phyloP scores from a whole-genome alignment of 2,888 invertebrate genomes.

The Ecdyonurus torrentis region DNA sequence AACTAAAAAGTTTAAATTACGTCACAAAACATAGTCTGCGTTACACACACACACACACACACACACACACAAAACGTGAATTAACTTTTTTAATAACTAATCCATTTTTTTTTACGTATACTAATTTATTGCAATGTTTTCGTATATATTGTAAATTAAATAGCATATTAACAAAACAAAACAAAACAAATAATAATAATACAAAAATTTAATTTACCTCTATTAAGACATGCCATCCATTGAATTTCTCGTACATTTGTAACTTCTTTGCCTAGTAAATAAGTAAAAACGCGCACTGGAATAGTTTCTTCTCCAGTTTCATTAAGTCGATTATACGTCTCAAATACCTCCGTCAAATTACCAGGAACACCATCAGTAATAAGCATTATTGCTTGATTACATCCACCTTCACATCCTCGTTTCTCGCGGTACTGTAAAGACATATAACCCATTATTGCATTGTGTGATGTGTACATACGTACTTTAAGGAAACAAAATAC shows the following conservation, averaged over 20 bases:
- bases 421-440: slow-evolving; percentile 31
- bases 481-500: too few species aligned
- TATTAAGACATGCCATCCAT: slow-evolving; percentile 90
- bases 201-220: slow-evolving; percentile 37
- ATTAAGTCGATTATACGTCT: slow-evolving; percentile 57
- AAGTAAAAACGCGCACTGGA: slow-evolving; percentile 88
- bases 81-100: too few species aligned
- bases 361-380: slow-evolving; percentile 89
- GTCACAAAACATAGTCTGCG: too few species aligned
- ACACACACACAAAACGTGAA: too few species aligned
- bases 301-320: slow-evolving; percentile 24
- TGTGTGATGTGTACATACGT: too few species aligned
- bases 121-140: too few species aligned
- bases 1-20: too few species aligned
- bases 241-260: slow-evolving; percentile 75
- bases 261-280: slow-evolving; percentile 86
- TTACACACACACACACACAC: too few species aligned
- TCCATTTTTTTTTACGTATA: too few species aligned
- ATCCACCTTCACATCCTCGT: slow-evolving; percentile 37
- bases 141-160: too few species aligned
- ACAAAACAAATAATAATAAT: too few species aligned
- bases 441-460: too few species aligned
- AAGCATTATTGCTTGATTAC: slow-evolving; percentile 93
- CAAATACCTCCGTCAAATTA: slow-evolving; percentile 71
- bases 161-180: neutral